Percentiles rank a stretch among this genome's conserved stretches.
phyloP scores from a whole-genome alignment of 2,113 vertebrate species.

The Pseudopipra pipra region DNA sequence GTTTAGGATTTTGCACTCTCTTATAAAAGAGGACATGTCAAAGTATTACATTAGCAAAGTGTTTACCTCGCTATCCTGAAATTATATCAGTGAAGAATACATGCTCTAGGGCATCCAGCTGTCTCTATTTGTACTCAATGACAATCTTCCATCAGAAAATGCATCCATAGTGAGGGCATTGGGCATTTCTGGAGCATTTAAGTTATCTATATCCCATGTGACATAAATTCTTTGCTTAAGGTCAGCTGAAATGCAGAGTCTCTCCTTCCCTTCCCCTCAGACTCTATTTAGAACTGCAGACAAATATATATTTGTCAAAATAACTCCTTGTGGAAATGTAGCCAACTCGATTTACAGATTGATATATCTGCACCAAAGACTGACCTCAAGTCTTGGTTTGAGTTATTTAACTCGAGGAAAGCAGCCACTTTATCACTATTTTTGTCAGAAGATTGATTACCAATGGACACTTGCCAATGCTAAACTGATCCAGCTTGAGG shows the following conservation, averaged over 20 bases:
- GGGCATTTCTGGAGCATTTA: not conserved
- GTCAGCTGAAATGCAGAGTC: not conserved
- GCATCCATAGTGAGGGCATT: not conserved
- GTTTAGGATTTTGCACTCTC: not conserved
- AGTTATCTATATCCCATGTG: not conserved
- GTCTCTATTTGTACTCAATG: not conserved
- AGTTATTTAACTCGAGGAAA: constrained; percentile 12
- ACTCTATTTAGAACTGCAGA: not conserved
- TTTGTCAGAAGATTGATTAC: not conserved
- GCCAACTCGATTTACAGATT: not conserved
- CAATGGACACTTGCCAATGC: not conserved
- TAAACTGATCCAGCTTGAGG: constrained; percentile 1
- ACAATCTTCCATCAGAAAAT: not conserved
- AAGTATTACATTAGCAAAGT: not conserved
- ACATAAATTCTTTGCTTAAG: not conserved
- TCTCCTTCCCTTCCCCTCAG: not conserved
- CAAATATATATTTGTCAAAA: not conserved
- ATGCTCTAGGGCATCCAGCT: not conserved
- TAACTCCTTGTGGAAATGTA: not conserved
- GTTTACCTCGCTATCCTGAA: not conserved
- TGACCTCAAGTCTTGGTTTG: not conserved
- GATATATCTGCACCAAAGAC: not conserved
- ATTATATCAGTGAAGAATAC: not conserved
- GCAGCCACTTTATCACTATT: not conserved
- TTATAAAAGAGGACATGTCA: not conserved